Percentiles rank a stretch among this genome's conserved stretches.
Evolutionary conservation across 2,888 invertebrate species (phyloP).

Genomic region (Zygaena filipendulae): DNA sequence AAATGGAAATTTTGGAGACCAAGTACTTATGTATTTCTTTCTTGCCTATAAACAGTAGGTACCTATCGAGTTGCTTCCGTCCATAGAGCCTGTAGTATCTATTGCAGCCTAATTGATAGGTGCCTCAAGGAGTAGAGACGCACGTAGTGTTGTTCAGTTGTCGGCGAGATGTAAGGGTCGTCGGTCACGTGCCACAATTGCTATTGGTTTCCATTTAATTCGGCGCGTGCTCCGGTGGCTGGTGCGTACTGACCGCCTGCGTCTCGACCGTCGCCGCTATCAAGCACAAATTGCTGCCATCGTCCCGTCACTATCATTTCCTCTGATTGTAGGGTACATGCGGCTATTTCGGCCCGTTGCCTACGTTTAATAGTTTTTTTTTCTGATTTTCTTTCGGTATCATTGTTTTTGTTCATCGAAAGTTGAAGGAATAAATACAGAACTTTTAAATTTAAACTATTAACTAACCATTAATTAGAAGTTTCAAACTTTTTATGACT

Average conservation of each 20-base stretch:
- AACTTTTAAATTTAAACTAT: too few relatives aligned
- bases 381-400: constrained; percentile 13
- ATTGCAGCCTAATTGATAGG: too few relatives aligned
- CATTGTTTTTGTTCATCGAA: not conserved
- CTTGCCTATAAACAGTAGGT: too few relatives aligned
- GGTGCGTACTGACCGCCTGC: constrained; percentile 27
- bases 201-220: constrained; percentile 67
- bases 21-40: too few relatives aligned
- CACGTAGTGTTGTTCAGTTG: too few relatives aligned
- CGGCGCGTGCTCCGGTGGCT: constrained; percentile 50
- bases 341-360: constrained; percentile 5
- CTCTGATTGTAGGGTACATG: constrained; percentile 41
- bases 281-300: constrained; percentile 38
- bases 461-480: too few relatives aligned
- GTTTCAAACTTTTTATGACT: too few relatives aligned
- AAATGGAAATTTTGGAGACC: too few relatives aligned
- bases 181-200: constrained; percentile 49
- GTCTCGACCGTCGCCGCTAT: constrained; percentile 17
- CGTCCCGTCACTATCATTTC: constrained; percentile 37
- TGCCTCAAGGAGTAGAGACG: too few relatives aligned
- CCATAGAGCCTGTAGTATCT: too few relatives aligned
- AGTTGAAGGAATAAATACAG: not conserved
- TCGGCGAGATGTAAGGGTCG: constrained; percentile 39
- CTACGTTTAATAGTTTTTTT: too few relatives aligned
- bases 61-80: too few relatives aligned